phyloP scores from a whole-genome alignment of 2,888 invertebrate genomes.

The Flexamia atlantica region DNA sequence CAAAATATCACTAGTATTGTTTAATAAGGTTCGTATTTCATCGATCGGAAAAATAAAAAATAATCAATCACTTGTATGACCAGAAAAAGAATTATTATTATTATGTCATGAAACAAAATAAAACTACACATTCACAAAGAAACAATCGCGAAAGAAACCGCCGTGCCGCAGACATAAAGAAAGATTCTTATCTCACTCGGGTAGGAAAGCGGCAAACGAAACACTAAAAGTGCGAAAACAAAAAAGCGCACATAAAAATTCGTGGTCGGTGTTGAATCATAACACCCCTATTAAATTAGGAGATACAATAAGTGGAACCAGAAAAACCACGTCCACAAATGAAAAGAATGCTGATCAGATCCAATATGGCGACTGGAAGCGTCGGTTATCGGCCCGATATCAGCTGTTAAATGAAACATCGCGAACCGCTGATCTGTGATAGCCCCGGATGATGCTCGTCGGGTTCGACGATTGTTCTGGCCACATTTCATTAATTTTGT shows the following conservation, averaged over 20 bases:
- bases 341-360: conserved; percentile 12
- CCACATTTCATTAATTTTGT: conserved; percentile 20
- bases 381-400: conserved; percentile 3
- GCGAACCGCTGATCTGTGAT: conserved; percentile 26
- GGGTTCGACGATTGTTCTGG: neutral
- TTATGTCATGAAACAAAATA: neutral
- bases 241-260: neutral
- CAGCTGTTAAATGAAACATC: conserved; percentile 58
- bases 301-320: neutral
- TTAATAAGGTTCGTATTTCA: too few species aligned
- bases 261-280: neutral
- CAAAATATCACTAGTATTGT: too few species aligned
- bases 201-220: neutral
- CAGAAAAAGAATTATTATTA: too few species aligned
- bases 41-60: too few species aligned
- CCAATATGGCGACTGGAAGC: neutral
- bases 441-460: conserved; percentile 6
- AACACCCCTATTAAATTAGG: conserved; percentile 24
- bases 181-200: conserved; percentile 3
- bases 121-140: neutral
- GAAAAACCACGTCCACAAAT: neutral
- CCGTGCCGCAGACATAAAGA: neutral
- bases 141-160: neutral
- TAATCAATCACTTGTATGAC: too few species aligned
- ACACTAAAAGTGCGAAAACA: conserved; percentile 31